phyloP scores from a whole-genome alignment of 1,140 invertebrate species.

The Euglossa dilemma region DNA sequence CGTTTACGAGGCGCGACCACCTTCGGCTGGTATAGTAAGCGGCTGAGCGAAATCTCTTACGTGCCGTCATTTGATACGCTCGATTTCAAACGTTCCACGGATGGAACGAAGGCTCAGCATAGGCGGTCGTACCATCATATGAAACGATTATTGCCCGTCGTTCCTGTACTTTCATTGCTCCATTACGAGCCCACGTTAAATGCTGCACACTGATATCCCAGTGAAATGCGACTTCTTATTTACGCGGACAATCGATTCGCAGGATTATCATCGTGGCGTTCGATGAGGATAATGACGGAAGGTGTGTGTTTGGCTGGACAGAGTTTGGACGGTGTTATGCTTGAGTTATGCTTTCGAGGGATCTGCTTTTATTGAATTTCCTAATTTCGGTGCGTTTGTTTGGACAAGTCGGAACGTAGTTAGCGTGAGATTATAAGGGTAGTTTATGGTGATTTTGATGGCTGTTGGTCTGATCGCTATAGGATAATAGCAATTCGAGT shows the following conservation, averaged over 20 bases:
- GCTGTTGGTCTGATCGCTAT: too few species aligned
- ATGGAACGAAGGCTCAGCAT: constrained; percentile 9
- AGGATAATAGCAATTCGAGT: too few species aligned
- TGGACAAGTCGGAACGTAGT: too few species aligned
- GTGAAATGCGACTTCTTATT: constrained; percentile 1
- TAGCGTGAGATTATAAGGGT: too few species aligned
- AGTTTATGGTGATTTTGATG: too few species aligned
- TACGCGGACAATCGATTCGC: too few species aligned
- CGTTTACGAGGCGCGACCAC: constrained; percentile 38
- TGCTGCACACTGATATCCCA: background rate
- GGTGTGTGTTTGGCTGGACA: too few species aligned
- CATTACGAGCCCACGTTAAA: constrained; percentile 23
- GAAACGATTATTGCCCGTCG: constrained; percentile 39
- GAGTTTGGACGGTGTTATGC: too few species aligned
- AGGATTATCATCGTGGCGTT: background rate
- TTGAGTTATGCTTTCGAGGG: too few species aligned
- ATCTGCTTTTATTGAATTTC: too few species aligned
- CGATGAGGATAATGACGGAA: too few species aligned
- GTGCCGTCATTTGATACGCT: constrained; percentile 60
- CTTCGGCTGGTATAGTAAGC: background rate
- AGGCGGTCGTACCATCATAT: constrained; percentile 4
- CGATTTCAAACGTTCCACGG: constrained; percentile 48
- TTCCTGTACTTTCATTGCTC: constrained; percentile 27
- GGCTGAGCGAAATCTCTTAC: constrained; percentile 58
- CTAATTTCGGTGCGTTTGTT: too few species aligned